A percentile compares a stretch with the other conserved stretches of the same genome.
Conservation (phyloP, 2,797 vertebrate genomes). For the Enteromius mattozi region DNA sequence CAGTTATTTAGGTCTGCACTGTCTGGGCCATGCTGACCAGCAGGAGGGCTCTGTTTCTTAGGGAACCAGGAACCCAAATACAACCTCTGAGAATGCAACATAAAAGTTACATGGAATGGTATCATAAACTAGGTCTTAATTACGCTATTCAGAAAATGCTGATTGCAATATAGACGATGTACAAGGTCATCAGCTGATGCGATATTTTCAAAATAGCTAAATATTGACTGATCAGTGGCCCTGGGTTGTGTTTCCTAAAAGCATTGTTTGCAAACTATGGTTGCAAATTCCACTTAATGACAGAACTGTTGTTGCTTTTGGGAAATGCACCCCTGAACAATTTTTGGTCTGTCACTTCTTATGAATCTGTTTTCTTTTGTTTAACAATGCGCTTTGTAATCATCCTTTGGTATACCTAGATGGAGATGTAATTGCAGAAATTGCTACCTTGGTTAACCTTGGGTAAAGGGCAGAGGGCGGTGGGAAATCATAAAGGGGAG, state of each 20-base stretch:
- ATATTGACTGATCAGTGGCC: neutral
- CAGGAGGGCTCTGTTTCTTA: constrained; percentile 57
- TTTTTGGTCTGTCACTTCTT: neutral
- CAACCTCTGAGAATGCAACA: constrained; percentile 28
- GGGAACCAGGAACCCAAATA: constrained; percentile 59
- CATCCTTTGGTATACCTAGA: neutral
- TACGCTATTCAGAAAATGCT: constrained; percentile 28
- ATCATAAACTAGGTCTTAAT: constrained; percentile 11
- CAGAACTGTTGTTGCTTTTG: neutral
- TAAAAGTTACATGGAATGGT: constrained; percentile 35
- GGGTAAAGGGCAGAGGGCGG: constrained; percentile 66
- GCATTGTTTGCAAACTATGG: neutral
- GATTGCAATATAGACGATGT: neutral
- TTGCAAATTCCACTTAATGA: neutral
- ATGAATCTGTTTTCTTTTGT: neutral
- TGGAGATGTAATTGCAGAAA: neutral
- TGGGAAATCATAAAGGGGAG: constrained; percentile 69
- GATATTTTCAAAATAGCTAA: neutral
- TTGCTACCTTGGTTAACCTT: constrained; percentile 10
- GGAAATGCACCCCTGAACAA: neutral
- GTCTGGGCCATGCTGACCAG: constrained; percentile 54
- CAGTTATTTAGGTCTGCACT: constrained; percentile 53
- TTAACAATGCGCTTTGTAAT: neutral
- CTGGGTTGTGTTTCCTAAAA: neutral
- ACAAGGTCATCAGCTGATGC: neutral